Evolutionary conservation across 2,797 vertebrate species (phyloP).

Genomic region (Urocyon cinereoargenteus): DNA sequence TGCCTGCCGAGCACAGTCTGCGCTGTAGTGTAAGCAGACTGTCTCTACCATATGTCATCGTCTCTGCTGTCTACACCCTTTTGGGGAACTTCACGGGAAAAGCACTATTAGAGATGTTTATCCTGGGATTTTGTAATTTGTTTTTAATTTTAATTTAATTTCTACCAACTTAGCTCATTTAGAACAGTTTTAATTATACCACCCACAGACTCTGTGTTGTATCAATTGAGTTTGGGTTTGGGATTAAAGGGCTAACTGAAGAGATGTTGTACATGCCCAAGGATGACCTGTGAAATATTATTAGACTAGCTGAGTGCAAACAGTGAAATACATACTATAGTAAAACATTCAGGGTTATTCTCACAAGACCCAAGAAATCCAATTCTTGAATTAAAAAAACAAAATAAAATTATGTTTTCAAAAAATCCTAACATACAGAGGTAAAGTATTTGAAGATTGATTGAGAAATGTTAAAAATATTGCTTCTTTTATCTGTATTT

Average conservation of each 20-base stretch:
- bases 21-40: not conserved
- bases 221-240: not conserved
- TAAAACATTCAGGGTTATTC: not conserved
- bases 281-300: not conserved
- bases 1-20: slow-evolving; percentile 50
- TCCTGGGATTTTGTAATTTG: slow-evolving; percentile 68
- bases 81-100: slow-evolving; percentile 40
- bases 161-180: slow-evolving; percentile 54
- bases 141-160: slow-evolving; percentile 77
- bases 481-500: not conserved
- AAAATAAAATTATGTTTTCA: not conserved
- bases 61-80: slow-evolving; percentile 46
- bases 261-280: not conserved
- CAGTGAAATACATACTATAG: not conserved
- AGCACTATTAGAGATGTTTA: slow-evolving; percentile 62
- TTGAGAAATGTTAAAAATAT: slow-evolving; percentile 9
- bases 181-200: slow-evolving; percentile 21
- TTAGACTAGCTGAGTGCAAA: not conserved
- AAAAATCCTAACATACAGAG: not conserved
- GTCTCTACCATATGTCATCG: slow-evolving; percentile 54
- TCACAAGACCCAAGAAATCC: not conserved
- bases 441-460: not conserved
- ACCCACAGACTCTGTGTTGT: not conserved
- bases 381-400: not conserved
- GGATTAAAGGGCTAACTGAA: not conserved